Base-by-base conservation (phyloP, 2,888 invertebrate genomes). In the Drosophila longiperda region DNA sequence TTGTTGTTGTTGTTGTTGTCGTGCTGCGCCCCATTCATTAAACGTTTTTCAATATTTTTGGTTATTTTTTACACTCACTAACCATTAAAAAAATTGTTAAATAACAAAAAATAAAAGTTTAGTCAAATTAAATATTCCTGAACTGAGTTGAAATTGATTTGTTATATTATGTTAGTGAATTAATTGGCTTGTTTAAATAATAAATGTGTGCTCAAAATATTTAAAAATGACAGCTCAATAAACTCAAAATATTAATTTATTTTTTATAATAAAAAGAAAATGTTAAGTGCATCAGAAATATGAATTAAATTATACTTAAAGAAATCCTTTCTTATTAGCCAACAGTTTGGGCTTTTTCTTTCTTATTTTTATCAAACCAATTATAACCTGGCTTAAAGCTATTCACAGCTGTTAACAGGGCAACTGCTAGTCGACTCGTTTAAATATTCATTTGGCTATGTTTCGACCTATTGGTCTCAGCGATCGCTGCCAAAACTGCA, bases 21-120 rank as follows among this genome's bases (percentile, higher is more conserved):
- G 69, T 70, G 80, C 79, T 79, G 79, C 74, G 79, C 66, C 79
- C 79, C 67, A 82, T 82, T 80, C 84, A 83, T 83, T 83, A 81
- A 83, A 74, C 74, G 78, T 63, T 71, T 73, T 82, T 82, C 61
- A 34, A 34, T 70, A 64, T 82, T 59, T 49, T 62, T 52, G 33
- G 52, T 76, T 32, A 55, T 36, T 38, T 34, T 40, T 29, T 72
- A 50, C 26, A 50, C 54, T 36, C n/a, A 12, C 7, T 12, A 55
- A 29, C 38, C 55, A 55, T 7, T 40, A 29, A 42, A 57, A 2
- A 54, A 17, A 6, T 15, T 9, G 2, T 4, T 12, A 29, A 12
- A 38, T n/a, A 11, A 9, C 9, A 17, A 15, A 15, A 15, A 23
- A 12, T 6, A 12, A 12, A 12, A 36, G 34, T 48, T 4, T 48